These are phyloP conservation scores for Salminus brasiliensis DNA, from an alignment of 2,113 vertebrate genomes.

Conservation along the genomic window DNA sequence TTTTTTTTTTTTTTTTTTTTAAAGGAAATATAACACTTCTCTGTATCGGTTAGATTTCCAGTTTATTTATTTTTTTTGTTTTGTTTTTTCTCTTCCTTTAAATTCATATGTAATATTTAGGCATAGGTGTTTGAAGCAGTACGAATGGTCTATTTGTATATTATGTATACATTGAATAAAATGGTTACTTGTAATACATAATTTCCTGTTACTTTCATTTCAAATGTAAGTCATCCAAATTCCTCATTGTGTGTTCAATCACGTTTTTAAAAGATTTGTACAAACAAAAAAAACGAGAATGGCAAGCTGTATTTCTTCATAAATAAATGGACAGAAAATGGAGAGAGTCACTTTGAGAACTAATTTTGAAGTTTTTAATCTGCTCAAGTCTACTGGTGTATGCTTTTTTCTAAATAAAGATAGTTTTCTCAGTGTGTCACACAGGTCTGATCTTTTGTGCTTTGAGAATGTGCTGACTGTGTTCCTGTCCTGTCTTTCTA, in stretches of 20 bases:
- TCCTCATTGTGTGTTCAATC: conserved; percentile 53
- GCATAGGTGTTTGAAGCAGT: conserved; percentile 80
- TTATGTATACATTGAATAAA: conserved; percentile 89
- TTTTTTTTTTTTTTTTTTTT: conserved; percentile 77
- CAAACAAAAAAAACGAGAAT: conserved; percentile 70
- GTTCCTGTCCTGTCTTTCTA: background rate
- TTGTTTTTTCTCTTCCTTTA: conserved; percentile 79
- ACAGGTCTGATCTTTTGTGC: conserved; percentile 15
- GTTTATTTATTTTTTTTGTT: conserved; percentile 88
- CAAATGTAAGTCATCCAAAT: conserved; percentile 56
- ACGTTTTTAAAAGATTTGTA: conserved; percentile 89
- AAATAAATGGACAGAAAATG: conserved; percentile 73
- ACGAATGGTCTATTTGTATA: conserved; percentile 93
- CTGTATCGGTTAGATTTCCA: conserved; percentile 88
- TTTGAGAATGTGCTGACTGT: background rate
- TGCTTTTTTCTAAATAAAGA: conserved; percentile 94
- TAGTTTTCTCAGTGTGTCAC: conserved; percentile 97
- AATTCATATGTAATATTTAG: conserved; percentile 81
- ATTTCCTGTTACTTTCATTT: conserved; percentile 74
- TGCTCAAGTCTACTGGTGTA: conserved; percentile 97
- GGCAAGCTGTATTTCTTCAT: conserved; percentile 60
- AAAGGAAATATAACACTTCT: conserved; percentile 61
- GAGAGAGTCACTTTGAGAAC: conserved; percentile 85
- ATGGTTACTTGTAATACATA: conserved; percentile 74
- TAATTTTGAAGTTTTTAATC: conserved; percentile 96